Evolutionary conservation across 2,113 vertebrate species (phyloP), one percentile per base, ranked within the genome.

Genomic region (Oxygymnocypris stewartii): DNA sequence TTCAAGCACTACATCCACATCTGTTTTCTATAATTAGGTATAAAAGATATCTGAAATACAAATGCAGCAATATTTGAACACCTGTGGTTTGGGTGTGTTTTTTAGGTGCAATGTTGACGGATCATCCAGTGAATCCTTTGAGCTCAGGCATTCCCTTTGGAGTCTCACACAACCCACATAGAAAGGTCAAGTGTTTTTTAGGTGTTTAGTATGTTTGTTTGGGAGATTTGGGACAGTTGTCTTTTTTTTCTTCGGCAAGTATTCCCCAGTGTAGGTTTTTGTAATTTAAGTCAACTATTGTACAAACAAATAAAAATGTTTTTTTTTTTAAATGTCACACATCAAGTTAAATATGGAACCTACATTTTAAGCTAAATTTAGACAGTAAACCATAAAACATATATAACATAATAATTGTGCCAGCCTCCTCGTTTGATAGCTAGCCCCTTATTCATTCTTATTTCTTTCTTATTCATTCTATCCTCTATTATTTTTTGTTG

Each of bases 101-200:
- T 59, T 87, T 42, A 57, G 25, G 88, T 93, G 92, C 12, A 86
- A 95, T 95, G 94, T 85, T 92, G 83, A 87, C 93, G 4, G 90
- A 90, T 84, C 13, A 85, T 84, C 88, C 73, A 35, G 65, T 54
- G 10, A 87, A 87, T 44, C 73, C 75, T 49, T 6, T 91, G 69
- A 88, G 37, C 42, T 79, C 85, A 40, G 85, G 31, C 25, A 25
- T 85, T 49, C 49, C 57, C 54, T 87, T 86, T 88, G 84, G 42
- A 75, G 31, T 40, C n/a, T 25, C 80, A 82, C 76, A 28, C n/a
- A 74, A 51, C 25, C 87, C 82, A 2, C 75, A 89, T 11, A 23
- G 51, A 67, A 91, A 90, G 91, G 94, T 94, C 92, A 80, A 74
- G 65, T 20, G 40, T 11, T 51, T 61, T 10, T 9, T 12, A 18